Base-by-base conservation (phyloP, 1,140 invertebrate species). In the Cryptotermes secundus region DNA sequence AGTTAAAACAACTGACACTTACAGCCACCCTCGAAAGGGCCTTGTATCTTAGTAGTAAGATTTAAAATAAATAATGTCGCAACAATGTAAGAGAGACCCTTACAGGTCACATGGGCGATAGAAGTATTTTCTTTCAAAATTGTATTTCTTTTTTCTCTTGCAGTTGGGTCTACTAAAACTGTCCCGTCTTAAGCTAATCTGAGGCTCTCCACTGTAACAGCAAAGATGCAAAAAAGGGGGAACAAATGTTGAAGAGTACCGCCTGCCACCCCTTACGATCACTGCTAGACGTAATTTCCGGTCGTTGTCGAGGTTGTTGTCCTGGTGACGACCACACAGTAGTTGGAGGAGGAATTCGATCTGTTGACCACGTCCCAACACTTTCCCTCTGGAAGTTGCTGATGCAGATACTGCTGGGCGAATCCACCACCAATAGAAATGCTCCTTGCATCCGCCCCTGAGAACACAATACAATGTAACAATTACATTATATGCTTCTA, bases 381-480 rank as follows among this genome's bases (percentile, higher is more conserved):
- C 59, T 72, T 72, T 72, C 31, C 59, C 59, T 72, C 59, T 72
- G 59, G 59, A 72, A 72, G 59, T 31, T 72, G 59, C 59, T 72
- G 59, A 72, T 31, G 59, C 59, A 72, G n/a, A 72, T 45, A 82
- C 38, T 59, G 53, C 81, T 82, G 31, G 81, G 35, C 81, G 81
- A 82, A 45, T 59, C 53, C 35, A 49, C 81, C 81, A 82, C 81
- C 81, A 82, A 53, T 82, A 82, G 81, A 82, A 82, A 59, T 82
- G 81, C 81, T 82, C 81, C 81, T 82, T 82, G 81, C 81, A 82
- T 82, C 81, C 81, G 81, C 81, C 81, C 81, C 81, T 82, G 81
- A 26, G n/a, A 16, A 81, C 34, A 81, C 24, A 81, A 81, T 72
- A n/a, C 26, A 72, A 31, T 7, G 31, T 19, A 49, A 49, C 45